These are phyloP conservation scores for Anarhynchus alexandrinus DNA, from an alignment of 2,113 vertebrate genomes.

Conservation along the genomic window DNA sequence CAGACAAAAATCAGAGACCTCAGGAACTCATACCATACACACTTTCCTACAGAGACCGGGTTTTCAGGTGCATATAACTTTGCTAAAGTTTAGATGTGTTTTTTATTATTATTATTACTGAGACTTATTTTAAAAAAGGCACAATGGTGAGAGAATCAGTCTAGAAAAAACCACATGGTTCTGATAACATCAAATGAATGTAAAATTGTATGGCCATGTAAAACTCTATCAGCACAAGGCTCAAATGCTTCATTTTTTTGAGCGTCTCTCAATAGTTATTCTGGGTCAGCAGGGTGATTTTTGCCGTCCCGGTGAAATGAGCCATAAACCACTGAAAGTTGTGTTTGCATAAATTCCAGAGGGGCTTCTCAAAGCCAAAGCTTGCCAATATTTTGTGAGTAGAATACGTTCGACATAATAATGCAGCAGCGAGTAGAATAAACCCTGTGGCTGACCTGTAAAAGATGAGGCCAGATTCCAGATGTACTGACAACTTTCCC, in stretches of 20 bases:
- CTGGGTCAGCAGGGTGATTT: not conserved
- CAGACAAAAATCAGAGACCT: not conserved
- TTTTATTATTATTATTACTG: not conserved
- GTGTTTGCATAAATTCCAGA: conserved; percentile 3
- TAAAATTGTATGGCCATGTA: not conserved
- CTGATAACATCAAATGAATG: not conserved
- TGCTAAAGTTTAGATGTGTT: not conserved
- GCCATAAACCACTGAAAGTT: not conserved
- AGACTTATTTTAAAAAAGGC: not conserved
- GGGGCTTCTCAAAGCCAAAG: not conserved
- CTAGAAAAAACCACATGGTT: not conserved
- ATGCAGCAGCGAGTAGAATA: not conserved
- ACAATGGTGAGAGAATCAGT: not conserved
- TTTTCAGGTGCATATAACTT: not conserved
- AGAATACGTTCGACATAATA: not conserved
- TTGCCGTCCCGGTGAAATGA: conserved; percentile 19
- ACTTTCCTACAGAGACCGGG: fast-evolving
- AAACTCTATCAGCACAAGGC: not conserved
- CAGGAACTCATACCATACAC: not conserved
- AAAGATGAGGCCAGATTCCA: not conserved
- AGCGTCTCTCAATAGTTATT: not conserved
- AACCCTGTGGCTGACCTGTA: not conserved
- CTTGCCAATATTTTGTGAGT: not conserved
- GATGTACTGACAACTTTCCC: not conserved
- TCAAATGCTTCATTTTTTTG: not conserved